Percentiles rank a stretch among this genome's conserved stretches.
Conservation (phyloP, 2,113 vertebrate genomes). For the Carassius auratus region DNA sequence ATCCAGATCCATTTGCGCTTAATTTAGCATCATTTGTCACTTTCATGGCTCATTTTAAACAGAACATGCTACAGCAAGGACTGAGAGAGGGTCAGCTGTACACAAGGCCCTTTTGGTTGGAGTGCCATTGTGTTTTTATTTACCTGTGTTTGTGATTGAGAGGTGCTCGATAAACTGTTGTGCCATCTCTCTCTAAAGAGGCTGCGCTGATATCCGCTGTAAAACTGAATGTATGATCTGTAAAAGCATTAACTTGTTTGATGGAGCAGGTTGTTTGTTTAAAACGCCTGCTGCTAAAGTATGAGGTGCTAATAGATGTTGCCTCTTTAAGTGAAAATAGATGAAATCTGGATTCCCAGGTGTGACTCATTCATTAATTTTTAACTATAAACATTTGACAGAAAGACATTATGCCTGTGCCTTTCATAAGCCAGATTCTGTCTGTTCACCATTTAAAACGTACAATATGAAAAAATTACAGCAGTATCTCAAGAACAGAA, state of each 20-base stretch:
- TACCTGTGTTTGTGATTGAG: slow-evolving; percentile 63
- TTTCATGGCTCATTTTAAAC: slow-evolving; percentile 56
- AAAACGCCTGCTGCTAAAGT: slow-evolving; percentile 47
- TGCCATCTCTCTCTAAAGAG: slow-evolving; percentile 39
- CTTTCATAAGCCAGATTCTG: slow-evolving; percentile 30
- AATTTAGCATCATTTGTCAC: slow-evolving; percentile 50
- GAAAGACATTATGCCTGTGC: slow-evolving; percentile 39
- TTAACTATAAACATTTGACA: slow-evolving; percentile 52
- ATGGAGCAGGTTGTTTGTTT: slow-evolving; percentile 53
- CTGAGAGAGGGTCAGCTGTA: slow-evolving; percentile 55
- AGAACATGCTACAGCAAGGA: slow-evolving; percentile 48
- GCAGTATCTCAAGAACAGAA: not conserved
- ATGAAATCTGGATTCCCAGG: slow-evolving; percentile 57
- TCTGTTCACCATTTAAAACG: slow-evolving; percentile 45
- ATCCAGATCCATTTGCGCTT: slow-evolving; percentile 54
- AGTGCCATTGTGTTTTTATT: slow-evolving; percentile 67
- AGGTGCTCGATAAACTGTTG: slow-evolving; percentile 59
- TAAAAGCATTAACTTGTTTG: slow-evolving; percentile 57
- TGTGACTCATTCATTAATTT: slow-evolving; percentile 56
- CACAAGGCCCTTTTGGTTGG: slow-evolving; percentile 44
- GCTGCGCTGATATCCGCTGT: slow-evolving; percentile 36
- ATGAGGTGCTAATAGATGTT: slow-evolving; percentile 52
- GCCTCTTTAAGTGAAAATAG: slow-evolving; percentile 56
- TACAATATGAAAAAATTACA: not conserved
- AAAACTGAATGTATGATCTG: slow-evolving; percentile 43